phyloP scores from a whole-genome alignment of 2,888 invertebrate genomes.

The Brenthis ino region DNA sequence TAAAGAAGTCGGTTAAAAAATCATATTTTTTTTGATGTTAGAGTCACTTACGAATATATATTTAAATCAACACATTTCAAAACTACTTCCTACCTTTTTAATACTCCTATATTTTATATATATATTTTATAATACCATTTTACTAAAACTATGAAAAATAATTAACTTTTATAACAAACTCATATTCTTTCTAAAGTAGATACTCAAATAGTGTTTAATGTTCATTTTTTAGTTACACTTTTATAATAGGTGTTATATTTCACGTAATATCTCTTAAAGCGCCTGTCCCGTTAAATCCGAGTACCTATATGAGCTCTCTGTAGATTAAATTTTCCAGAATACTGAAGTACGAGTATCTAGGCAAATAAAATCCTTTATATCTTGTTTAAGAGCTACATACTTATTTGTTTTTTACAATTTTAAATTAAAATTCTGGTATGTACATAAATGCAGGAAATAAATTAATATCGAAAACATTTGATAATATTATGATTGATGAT shows the following conservation, averaged over 20 bases:
- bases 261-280: conserved; percentile 15
- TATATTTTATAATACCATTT: too few relatives aligned
- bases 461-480: too few relatives aligned
- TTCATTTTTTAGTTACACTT: conserved; percentile 14
- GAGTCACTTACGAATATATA: too few relatives aligned
- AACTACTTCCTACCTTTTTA: too few relatives aligned
- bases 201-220: background rate
- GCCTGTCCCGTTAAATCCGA: conserved; percentile 14
- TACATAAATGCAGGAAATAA: too few relatives aligned
- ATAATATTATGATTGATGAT: too few relatives aligned
- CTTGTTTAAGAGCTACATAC: conserved; percentile 1
- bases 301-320: conserved; percentile 20
- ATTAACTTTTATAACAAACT: background rate
- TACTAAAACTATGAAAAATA: background rate
- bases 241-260: conserved; percentile 18
- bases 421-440: too few relatives aligned
- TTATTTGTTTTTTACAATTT: too few relatives aligned
- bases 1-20: too few relatives aligned
- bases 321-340: conserved; percentile 20
- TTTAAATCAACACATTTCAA: too few relatives aligned
- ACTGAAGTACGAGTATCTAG: conserved; percentile 10
- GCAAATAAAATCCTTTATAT: conserved; percentile 13
- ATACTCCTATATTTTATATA: too few relatives aligned
- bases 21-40: too few relatives aligned
- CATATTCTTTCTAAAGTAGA: background rate